A percentile compares a stretch with the other conserved stretches of the same genome.
Conservation (phyloP, 1,140 invertebrate genomes). For the Pygmarrhopalites habei region DNA sequence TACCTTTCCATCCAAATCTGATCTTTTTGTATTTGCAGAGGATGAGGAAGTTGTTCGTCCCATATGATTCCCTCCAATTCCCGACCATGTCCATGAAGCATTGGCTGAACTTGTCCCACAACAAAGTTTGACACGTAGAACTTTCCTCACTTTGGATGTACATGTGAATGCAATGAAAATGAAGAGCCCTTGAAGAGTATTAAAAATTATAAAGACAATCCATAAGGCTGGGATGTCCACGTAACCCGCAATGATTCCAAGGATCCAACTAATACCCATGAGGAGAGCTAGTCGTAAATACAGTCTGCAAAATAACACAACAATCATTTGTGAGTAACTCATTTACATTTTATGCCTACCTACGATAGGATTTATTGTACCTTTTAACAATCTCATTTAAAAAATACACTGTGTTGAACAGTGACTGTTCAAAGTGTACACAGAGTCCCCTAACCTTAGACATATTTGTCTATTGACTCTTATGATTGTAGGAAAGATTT, state of each 20-base stretch:
- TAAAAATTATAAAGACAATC: conserved; percentile 52
- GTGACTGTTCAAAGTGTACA: too few species aligned
- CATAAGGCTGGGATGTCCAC: conserved; percentile 45
- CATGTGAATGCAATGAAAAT: conserved; percentile 55
- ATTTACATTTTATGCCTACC: too few species aligned
- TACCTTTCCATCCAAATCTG: conserved; percentile 28
- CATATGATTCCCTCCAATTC: conserved; percentile 27
- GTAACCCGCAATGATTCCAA: conserved; percentile 49
- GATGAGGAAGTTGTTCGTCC: conserved; percentile 27
- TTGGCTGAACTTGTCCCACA: conserved; percentile 4
- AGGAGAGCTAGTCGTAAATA: conserved; percentile 52
- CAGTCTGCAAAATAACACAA: conserved; percentile 42
- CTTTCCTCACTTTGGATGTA: conserved; percentile 44
- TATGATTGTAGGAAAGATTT: too few species aligned
- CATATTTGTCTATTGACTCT: too few species aligned
- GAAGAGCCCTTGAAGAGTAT: conserved; percentile 54
- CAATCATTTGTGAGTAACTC: too few species aligned
- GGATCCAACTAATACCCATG: conserved; percentile 52
- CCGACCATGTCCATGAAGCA: conserved; percentile 39
- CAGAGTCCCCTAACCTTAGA: too few species aligned
- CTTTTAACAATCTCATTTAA: too few species aligned
- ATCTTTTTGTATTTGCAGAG: conserved; percentile 33
- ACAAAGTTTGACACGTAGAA: conserved; percentile 33
- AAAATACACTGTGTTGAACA: too few species aligned
- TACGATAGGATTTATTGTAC: too few species aligned